A percentile compares a stretch with the other conserved stretches of the same genome.
phyloP scores from a whole-genome alignment of 2,888 invertebrate genomes.

The Galerucella calmariensis region DNA sequence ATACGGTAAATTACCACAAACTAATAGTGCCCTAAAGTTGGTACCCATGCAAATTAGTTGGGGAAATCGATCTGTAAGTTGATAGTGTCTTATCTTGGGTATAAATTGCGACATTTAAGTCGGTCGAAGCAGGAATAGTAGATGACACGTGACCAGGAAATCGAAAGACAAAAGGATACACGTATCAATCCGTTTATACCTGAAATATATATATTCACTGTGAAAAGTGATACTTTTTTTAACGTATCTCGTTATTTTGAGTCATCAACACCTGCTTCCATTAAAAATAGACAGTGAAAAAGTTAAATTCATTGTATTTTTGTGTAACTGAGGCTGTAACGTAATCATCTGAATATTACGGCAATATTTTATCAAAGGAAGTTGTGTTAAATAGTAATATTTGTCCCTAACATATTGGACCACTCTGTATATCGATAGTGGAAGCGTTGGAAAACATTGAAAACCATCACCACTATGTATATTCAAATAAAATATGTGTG shows the following conservation, averaged over 20 bases:
- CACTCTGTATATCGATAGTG: background rate
- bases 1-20: constrained; percentile 39
- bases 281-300: background rate
- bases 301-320: background rate
- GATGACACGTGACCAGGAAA: constrained; percentile 37
- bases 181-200: background rate
- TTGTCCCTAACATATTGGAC: no score
- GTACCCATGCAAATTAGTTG: constrained; percentile 41
- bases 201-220: constrained; percentile 6
- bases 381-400: no score
- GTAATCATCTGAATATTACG: no score
- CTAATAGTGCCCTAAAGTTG: constrained; percentile 39
- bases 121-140: constrained; percentile 32
- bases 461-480: background rate
- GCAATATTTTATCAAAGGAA: no score
- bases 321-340: no score
- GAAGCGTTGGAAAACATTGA: background rate
- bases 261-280: background rate
- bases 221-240: constrained; percentile 6
- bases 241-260: background rate
- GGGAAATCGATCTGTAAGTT: constrained; percentile 38
- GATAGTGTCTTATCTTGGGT: constrained; percentile 41
- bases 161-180: constrained; percentile 28
- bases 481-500: background rate
- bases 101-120: constrained; percentile 39